Percentiles rank a stretch among this genome's conserved stretches.
Conservation (phyloP, 2,888 invertebrate genomes). For the Disparrhopalites patrizii region DNA sequence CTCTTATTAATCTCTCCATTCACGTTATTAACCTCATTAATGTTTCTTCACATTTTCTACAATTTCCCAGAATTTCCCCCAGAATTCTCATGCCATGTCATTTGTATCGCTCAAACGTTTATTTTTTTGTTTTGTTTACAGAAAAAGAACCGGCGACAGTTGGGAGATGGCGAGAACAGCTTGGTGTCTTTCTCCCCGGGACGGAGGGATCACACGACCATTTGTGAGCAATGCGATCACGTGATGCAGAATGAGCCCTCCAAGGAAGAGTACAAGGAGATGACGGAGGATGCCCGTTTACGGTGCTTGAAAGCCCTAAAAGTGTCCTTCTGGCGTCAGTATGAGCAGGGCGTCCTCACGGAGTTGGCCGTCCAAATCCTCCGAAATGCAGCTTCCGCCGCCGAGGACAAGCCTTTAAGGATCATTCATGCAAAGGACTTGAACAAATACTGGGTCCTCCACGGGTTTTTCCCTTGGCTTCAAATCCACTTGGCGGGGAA, state of each 20-base stretch:
- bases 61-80: too few species aligned
- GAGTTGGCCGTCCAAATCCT: constrained; percentile 59
- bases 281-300: constrained; percentile 60
- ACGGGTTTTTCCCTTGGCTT: constrained; percentile 55
- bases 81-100: too few species aligned
- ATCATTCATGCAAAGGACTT: constrained; percentile 54
- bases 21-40: too few species aligned
- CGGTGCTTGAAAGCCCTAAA: constrained; percentile 61
- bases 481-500: constrained; percentile 53
- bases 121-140: too few species aligned
- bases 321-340: constrained; percentile 62
- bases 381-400: constrained; percentile 58
- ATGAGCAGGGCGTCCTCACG: constrained; percentile 62
- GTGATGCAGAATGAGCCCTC: constrained; percentile 58
- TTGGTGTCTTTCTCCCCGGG: not conserved
- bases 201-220: constrained; percentile 27
- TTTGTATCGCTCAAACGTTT: constrained; percentile 32
- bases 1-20: too few species aligned
- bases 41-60: too few species aligned
- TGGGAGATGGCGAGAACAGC: constrained; percentile 20
- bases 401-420: constrained; percentile 55
- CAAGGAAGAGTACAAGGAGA: constrained; percentile 59
- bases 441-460: constrained; percentile 53
- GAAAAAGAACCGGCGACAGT: not conserved
- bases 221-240: constrained; percentile 28